A percentile compares a stretch with the other conserved stretches of the same genome.
phyloP scores from a whole-genome alignment of 1,140 invertebrate genomes.

The Centruroides vittatus region DNA sequence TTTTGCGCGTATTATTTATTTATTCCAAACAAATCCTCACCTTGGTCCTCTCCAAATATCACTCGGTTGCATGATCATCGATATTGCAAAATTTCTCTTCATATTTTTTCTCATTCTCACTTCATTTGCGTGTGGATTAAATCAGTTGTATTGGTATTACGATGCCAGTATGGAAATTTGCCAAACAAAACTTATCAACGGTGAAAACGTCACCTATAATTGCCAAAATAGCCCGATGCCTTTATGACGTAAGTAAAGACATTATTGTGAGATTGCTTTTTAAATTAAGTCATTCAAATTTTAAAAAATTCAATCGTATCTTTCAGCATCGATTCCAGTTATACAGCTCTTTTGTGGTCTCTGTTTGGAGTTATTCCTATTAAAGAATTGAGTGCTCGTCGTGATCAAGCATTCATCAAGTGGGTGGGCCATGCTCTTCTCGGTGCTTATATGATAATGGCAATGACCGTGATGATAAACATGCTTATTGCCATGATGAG shows the following conservation, averaged over 20 bases:
- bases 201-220: constrained; percentile 12
- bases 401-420: constrained; percentile 22
- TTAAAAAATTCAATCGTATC: not conserved
- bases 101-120: constrained; percentile 34
- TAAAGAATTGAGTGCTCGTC: constrained; percentile 16
- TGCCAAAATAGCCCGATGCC: constrained; percentile 22
- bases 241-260: constrained; percentile 24
- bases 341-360: constrained; percentile 40
- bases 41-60: constrained; percentile 43
- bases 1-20: constrained; percentile 41
- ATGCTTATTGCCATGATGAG: constrained; percentile 48
- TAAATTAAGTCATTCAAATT: not conserved
- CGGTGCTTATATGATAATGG: constrained; percentile 36
- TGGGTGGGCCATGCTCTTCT: constrained; percentile 28
- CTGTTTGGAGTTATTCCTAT: constrained; percentile 32
- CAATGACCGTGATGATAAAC: constrained; percentile 44
- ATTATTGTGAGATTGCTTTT: not conserved
- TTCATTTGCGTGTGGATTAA: constrained; percentile 31
- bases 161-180: constrained; percentile 24
- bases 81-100: constrained; percentile 38
- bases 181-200: constrained; percentile 11
- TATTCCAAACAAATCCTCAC: constrained; percentile 43
- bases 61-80: constrained; percentile 39
- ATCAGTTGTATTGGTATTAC: constrained; percentile 44
- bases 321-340: constrained; percentile 35